Percentiles rank a stretch among this genome's conserved stretches.
phyloP scores from a whole-genome alignment of 2,797 vertebrate species.

The Erithacus rubecula region DNA sequence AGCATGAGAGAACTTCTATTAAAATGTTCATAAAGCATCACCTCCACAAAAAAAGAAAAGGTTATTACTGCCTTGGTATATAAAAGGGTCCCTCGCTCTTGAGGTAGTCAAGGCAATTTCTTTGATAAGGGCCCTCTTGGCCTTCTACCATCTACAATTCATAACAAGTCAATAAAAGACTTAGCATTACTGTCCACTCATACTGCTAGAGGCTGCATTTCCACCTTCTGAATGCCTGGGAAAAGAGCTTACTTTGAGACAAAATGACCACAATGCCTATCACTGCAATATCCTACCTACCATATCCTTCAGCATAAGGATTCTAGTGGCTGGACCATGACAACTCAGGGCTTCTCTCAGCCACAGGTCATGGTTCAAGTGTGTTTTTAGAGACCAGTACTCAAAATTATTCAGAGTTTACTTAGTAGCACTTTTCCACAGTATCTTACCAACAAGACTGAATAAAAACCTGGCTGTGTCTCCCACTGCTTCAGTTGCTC shows the following conservation, averaged over 20 bases:
- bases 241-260: neutral
- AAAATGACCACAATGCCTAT: neutral
- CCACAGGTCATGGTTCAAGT: neutral
- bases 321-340: neutral
- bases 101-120: neutral
- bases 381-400: neutral
- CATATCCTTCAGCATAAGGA: neutral
- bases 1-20: neutral
- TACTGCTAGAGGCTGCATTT: neutral
- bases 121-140: neutral
- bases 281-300: neutral
- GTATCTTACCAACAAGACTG: slow-evolving; percentile 89
- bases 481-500: slow-evolving; percentile 97
- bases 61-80: neutral
- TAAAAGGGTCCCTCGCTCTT: neutral
- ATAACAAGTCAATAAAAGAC: neutral
- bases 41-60: neutral
- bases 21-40: neutral
- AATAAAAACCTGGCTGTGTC: slow-evolving; percentile 96
- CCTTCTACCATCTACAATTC: neutral
- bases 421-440: neutral
- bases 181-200: neutral
- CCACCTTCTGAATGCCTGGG: neutral
- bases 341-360: neutral
- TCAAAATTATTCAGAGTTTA: neutral